Evolutionary conservation across 1,140 invertebrate genomes (phyloP).

Genomic region (Procambarus virginalis): DNA sequence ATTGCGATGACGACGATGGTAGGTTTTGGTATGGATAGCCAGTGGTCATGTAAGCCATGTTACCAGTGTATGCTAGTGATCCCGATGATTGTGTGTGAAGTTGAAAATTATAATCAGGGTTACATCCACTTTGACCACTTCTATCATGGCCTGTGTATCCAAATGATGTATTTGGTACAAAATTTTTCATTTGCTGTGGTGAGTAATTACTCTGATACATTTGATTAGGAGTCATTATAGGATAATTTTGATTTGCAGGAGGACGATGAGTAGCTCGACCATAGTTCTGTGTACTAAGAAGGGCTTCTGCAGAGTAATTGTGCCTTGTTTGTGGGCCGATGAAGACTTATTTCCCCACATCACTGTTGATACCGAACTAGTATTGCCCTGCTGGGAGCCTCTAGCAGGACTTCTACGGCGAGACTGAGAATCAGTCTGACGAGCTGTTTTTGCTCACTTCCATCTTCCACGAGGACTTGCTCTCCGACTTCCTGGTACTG

Average conservation of each 20-base stretch:
- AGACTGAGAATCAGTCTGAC: constrained; percentile 55
- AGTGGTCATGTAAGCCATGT: constrained; percentile 70
- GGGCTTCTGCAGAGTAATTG: constrained; percentile 69
- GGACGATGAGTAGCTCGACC: constrained; percentile 58
- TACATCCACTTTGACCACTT: constrained; percentile 62
- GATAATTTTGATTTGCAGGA: constrained; percentile 67
- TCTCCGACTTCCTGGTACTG: constrained; percentile 60
- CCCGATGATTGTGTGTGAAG: constrained; percentile 67
- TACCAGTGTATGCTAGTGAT: constrained; percentile 64
- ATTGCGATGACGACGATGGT: constrained; percentile 65
- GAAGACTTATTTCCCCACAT: constrained; percentile 69
- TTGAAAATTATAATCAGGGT: constrained; percentile 70
- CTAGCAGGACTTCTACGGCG: constrained; percentile 67
- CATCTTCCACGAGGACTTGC: constrained; percentile 65
- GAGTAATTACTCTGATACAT: constrained; percentile 68
- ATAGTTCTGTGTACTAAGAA: constrained; percentile 69
- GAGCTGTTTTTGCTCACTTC: constrained; percentile 48
- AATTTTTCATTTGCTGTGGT: constrained; percentile 70
- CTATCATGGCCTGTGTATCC: constrained; percentile 62
- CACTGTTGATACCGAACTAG: constrained; percentile 18
- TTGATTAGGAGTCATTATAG: constrained; percentile 69
- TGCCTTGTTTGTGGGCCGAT: constrained; percentile 60
- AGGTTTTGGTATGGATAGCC: constrained; percentile 69
- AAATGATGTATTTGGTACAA: constrained; percentile 69
- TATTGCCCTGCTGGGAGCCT: constrained; percentile 67